These are phyloP conservation scores for Elaphurus davidianus DNA, from an alignment of 2,113 vertebrate genomes.

Conservation along the genomic window DNA sequence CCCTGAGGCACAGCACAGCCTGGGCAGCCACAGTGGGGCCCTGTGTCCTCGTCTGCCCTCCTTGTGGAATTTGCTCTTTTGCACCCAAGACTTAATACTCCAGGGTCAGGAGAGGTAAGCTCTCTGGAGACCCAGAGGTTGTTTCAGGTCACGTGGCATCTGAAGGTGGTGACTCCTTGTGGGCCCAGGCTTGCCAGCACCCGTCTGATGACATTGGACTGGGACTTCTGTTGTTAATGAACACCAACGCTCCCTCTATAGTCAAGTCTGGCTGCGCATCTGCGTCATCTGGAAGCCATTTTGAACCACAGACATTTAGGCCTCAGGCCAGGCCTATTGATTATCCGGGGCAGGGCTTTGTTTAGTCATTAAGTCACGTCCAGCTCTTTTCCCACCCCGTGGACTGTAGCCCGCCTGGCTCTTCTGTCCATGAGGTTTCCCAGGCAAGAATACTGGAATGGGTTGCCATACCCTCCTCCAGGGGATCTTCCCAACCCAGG, in stretches of 20 bases:
- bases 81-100: not conserved
- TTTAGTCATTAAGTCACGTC: not conserved
- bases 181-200: not conserved
- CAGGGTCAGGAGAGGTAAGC: not conserved
- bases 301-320: too few species aligned
- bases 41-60: not conserved
- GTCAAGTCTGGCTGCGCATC: not conserved
- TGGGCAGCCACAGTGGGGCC: not conserved
- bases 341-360: not conserved
- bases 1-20: accelerated
- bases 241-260: not conserved
- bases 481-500: not conserved
- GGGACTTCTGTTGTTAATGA: not conserved
- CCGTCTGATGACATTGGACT: accelerated
- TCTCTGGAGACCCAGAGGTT: not conserved
- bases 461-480: not conserved
- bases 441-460: not conserved
- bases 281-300: not conserved
- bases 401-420: not conserved
- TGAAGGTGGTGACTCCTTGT: too few species aligned
- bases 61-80: not conserved
- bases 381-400: not conserved
- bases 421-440: not conserved
- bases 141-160: not conserved
- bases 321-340: not conserved